These are phyloP conservation scores for Sorex maritimensis DNA, from an alignment of 2,797 vertebrate genomes.

Conservation along the genomic window DNA sequence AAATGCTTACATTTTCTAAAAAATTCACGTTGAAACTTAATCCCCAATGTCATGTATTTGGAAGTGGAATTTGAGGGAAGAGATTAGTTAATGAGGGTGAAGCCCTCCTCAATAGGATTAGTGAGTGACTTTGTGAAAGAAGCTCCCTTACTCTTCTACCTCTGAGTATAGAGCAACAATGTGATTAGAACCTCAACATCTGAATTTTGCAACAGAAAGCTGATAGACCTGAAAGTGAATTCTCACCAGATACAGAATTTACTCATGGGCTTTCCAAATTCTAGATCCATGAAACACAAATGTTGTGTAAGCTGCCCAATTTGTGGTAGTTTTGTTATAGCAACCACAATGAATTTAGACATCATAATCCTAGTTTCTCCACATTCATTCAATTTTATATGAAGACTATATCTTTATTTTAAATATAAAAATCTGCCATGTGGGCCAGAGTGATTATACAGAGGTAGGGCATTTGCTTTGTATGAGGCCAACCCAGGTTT, in stretches of 20 bases:
- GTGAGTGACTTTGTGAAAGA: not conserved
- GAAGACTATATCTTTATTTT: not conserved
- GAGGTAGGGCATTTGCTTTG: too few relatives aligned
- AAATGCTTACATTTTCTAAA: not conserved
- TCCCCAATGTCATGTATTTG: not conserved
- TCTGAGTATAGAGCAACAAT: not conserved
- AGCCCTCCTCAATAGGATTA: not conserved
- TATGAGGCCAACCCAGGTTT: too few relatives aligned
- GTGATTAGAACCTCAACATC: too few relatives aligned
- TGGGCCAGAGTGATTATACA: not conserved
- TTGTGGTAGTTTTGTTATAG: not conserved
- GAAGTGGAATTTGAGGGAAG: not conserved
- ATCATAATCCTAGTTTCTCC: not conserved
- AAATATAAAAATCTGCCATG: not conserved
- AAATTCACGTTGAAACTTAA: not conserved
- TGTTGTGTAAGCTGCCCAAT: not conserved
- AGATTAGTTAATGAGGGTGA: not conserved
- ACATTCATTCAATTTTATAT: not conserved
- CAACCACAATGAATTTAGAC: not conserved
- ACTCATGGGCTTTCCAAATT: not conserved
- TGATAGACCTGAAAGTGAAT: not conserved
- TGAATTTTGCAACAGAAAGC: not conserved
- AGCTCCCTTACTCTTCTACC: not conserved
- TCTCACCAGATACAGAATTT: not conserved
- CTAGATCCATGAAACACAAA: not conserved